These are phyloP conservation scores for Coremacera marginata DNA, from an alignment of 2,888 invertebrate species.

Conservation along the genomic window DNA sequence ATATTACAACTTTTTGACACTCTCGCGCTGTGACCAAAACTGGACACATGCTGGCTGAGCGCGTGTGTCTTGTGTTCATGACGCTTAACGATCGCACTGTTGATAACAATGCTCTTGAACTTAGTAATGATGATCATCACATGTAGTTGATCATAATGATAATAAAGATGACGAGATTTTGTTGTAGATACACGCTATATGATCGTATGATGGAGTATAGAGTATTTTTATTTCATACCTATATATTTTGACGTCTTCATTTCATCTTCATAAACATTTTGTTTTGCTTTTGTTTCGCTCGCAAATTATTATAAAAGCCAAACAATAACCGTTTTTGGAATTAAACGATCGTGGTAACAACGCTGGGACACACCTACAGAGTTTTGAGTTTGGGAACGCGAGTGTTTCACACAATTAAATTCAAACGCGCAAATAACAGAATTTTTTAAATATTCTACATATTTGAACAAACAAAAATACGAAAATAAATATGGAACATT, in stretches of 20 bases:
- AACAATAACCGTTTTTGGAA: constrained; percentile 53
- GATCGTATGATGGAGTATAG: constrained; percentile 55
- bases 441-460: no score
- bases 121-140: not conserved
- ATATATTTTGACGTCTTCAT: constrained; percentile 48
- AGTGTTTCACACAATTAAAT: no score
- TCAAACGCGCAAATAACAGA: no score
- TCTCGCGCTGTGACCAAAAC: no score
- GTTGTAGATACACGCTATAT: not conserved
- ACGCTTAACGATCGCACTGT: not conserved
- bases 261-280: constrained; percentile 1
- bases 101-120: not conserved
- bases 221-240: constrained; percentile 46
- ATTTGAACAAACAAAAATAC: not conserved
- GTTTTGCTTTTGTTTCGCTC: not conserved
- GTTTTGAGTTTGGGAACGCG: constrained; percentile 22
- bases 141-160: constrained; percentile 15
- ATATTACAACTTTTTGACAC: no score
- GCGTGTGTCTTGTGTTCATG: not conserved
- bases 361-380: constrained; percentile 49
- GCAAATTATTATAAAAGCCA: constrained; percentile 57
- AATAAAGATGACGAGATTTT: constrained; percentile 43
- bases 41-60: no score
- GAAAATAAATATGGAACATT: not conserved
- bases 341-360: constrained; percentile 58